These are phyloP conservation scores for Colius striatus DNA, from an alignment of 2,113 vertebrate species.

Conservation along the genomic window DNA sequence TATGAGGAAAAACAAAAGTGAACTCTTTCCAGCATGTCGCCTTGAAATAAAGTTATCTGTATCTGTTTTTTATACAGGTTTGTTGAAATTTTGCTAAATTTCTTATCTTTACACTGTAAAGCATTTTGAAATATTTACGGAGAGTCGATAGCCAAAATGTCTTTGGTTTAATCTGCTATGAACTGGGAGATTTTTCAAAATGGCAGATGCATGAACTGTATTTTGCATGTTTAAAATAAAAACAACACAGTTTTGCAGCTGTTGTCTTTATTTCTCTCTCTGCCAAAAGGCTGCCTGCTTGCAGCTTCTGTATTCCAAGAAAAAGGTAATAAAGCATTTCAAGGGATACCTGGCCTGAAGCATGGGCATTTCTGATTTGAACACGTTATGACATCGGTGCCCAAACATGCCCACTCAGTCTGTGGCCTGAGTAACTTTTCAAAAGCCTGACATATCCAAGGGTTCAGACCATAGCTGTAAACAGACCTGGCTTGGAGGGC, in stretches of 20 bases:
- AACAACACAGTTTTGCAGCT: conserved; percentile 76
- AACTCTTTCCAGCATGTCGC: conserved; percentile 90
- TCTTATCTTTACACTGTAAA: conserved; percentile 92
- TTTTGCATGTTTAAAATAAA: conserved; percentile 94
- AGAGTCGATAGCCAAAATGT: conserved; percentile 78
- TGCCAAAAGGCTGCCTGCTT: conserved; percentile 51
- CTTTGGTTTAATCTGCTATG: conserved; percentile 82
- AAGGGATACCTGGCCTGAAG: background rate
- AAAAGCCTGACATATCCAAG: background rate
- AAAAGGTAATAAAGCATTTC: background rate
- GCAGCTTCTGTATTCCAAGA: background rate
- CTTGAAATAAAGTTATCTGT: conserved; percentile 82
- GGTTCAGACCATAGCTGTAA: background rate
- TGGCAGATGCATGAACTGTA: conserved; percentile 90
- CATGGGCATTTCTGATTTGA: background rate
- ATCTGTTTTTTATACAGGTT: conserved; percentile 92
- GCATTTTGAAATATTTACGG: conserved; percentile 88
- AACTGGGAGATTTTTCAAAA: conserved; percentile 78
- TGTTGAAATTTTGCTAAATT: conserved; percentile 95
- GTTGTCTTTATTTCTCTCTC: conserved; percentile 77
- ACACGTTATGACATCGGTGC: background rate
- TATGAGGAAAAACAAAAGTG: conserved; percentile 81
- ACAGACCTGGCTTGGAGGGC: background rate
- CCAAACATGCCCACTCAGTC: background rate
- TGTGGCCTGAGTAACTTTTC: background rate